These are phyloP conservation scores for Agrochola lychnidis DNA, from an alignment of 2,888 invertebrate species.

Conservation along the genomic window DNA sequence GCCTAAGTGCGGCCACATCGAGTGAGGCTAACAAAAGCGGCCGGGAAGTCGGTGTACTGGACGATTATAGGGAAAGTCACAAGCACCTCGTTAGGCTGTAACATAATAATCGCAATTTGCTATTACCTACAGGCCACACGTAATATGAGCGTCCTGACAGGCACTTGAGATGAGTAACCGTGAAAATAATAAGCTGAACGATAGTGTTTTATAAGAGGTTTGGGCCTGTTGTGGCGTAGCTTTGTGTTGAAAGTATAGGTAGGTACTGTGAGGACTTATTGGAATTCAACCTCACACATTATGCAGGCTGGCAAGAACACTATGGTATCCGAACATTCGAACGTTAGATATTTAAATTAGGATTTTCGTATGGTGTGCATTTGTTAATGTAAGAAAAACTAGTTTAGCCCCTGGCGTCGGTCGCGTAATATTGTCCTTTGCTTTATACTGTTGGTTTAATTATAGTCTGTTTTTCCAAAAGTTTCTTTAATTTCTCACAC, in stretches of 20 bases:
- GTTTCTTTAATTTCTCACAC: too few species aligned
- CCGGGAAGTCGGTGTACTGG: slow-evolving; percentile 48
- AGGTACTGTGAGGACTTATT: too few species aligned
- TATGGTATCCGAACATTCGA: too few species aligned
- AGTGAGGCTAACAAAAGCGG: slow-evolving; percentile 50
- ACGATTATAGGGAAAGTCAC: slow-evolving; percentile 76
- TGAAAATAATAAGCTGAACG: slow-evolving; percentile 67
- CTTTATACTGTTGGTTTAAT: too few species aligned
- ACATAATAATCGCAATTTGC: slow-evolving; percentile 80
- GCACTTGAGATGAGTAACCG: slow-evolving; percentile 72
- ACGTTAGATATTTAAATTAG: too few species aligned
- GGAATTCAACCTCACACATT: too few species aligned
- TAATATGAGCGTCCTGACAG: slow-evolving; percentile 66
- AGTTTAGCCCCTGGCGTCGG: too few species aligned
- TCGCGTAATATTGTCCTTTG: too few species aligned
- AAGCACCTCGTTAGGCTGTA: slow-evolving; percentile 78
- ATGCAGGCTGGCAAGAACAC: too few species aligned
- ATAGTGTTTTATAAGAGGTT: slow-evolving; percentile 42
- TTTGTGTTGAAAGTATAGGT: slow-evolving; percentile 1
- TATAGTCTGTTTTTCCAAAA: too few species aligned
- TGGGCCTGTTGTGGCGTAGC: slow-evolving; percentile 12
- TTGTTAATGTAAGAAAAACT: too few species aligned
- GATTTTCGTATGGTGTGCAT: too few species aligned
- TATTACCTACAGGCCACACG: slow-evolving; percentile 75
- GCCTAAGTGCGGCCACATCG: slow-evolving; percentile 46